phyloP scores from a whole-genome alignment of 35 echinoderm and acorn worm genomes.

The Patiria miniata region DNA sequence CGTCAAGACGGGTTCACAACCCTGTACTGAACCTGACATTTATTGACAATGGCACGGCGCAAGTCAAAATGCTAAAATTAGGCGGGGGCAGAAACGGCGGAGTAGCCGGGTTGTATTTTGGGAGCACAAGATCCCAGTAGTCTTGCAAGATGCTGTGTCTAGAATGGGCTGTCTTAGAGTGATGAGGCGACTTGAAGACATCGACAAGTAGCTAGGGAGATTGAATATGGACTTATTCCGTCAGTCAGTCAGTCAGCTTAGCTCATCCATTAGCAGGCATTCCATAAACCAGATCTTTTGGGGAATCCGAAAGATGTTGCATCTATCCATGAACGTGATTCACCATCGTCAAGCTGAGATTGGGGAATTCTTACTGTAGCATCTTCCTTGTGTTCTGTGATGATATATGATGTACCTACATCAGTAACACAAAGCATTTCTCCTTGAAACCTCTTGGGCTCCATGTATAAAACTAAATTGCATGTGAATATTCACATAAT shows the following conservation, averaged over 20 bases:
- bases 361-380: slow-evolving; percentile 8
- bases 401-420: not conserved
- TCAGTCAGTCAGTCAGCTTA: not conserved
- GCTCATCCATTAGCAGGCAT: slow-evolving; percentile 6
- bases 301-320: not conserved
- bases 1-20: not conserved
- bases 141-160: not conserved
- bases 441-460: not conserved
- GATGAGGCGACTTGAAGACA: no score
- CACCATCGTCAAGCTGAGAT: not conserved
- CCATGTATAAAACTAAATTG: no score
- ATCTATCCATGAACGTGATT: not conserved
- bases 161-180: not conserved
- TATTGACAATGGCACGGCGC: not conserved
- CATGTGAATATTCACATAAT: no score
- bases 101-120: not conserved
- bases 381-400: not conserved
- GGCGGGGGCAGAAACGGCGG: not conserved
- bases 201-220: not conserved
- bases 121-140: not conserved
- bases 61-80: slow-evolving; percentile 11
- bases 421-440: not conserved
- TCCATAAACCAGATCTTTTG: not conserved
- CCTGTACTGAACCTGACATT: slow-evolving; percentile 12
- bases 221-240: not conserved